Base-by-base conservation (phyloP, 2,888 invertebrate genomes). In the Thelaira solivaga region DNA sequence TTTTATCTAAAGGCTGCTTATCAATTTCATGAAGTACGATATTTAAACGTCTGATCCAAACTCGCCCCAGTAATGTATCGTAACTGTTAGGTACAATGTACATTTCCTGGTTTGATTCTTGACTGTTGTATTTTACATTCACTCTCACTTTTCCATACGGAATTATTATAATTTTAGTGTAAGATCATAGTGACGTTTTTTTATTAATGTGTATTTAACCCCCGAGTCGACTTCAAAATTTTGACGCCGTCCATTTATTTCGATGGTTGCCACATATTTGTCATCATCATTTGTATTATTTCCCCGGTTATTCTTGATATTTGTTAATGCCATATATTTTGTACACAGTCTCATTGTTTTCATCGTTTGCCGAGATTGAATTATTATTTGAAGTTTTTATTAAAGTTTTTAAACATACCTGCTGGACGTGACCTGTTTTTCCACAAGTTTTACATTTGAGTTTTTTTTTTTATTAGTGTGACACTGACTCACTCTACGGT, bases 191-290 rank as follows among this genome's bases (percentile, higher is more conserved):
- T 51, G 29, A 18, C 18, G 29, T 13, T 18, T 51, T 18, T 29
- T 8, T 4, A 59, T 57, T 13, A 69, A 69, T 36, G 49, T 69
- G 4, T 45, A 47, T 36, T 16, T 16, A 7, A 49, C 26, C 1
- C 49, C 49, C 2, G 73, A 65, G 57, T 57, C 73, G 5, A 73
- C 67, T 13, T 74, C 65, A 74, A 65, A 74, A 11, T 49, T 43
- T 29, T 65, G 65, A 34, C 51, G 49, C 7, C 64, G 29, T 39
- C 57, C 47, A 34, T 74, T 61, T 53, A 67, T 67, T 34, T 53
- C 39, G 20, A 74, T 61, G 6, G 45, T 18, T 43, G 61, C 67
- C 7, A 43, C 8, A 43, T 13, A 13, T 13, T 36, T 36, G 4
- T 6, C 24, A 2, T 7, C 49, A 49, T 29, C 49, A n/a, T 10